These are phyloP conservation scores for Cyclophora punctaria DNA, from an alignment of 2,888 invertebrate species.

Conservation along the genomic window DNA sequence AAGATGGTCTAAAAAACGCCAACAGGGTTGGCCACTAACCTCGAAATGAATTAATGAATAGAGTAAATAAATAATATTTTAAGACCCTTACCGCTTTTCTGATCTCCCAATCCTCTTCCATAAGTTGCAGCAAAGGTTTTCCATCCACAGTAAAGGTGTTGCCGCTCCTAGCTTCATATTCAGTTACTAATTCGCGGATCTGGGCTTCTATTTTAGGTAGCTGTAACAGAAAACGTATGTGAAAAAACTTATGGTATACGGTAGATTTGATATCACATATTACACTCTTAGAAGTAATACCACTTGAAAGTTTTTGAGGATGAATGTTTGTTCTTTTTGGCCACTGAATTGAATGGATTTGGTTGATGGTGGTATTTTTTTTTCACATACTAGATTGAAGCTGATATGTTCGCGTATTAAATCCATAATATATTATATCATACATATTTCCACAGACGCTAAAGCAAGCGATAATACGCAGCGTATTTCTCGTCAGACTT, in stretches of 20 bases:
- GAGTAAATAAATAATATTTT: neutral
- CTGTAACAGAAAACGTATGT: constrained; percentile 27
- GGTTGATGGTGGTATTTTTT: too few species aligned
- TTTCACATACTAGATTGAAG: too few species aligned
- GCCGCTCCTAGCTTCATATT: constrained; percentile 71
- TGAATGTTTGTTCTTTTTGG: too few species aligned
- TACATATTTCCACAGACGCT: too few species aligned
- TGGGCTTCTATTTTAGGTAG: constrained; percentile 84
- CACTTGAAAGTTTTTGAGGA: too few species aligned
- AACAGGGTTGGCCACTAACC: neutral
- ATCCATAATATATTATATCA: too few species aligned
- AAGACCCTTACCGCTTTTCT: constrained; percentile 68
- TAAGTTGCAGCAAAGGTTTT: constrained; percentile 75
- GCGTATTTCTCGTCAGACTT: too few species aligned
- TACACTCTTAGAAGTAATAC: too few species aligned
- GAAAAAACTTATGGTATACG: neutral
- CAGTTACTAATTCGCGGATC: constrained; percentile 70
- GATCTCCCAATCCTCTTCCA: constrained; percentile 77
- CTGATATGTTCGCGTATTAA: too few species aligned
- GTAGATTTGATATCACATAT: too few species aligned
- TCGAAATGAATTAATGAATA: neutral
- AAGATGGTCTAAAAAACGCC: neutral
- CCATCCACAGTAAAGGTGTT: constrained; percentile 78
- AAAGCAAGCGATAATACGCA: too few species aligned
- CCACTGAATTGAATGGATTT: neutral